Evolutionary conservation across 2,113 vertebrate species (phyloP).

Genomic region (Rhineura floridana): DNA sequence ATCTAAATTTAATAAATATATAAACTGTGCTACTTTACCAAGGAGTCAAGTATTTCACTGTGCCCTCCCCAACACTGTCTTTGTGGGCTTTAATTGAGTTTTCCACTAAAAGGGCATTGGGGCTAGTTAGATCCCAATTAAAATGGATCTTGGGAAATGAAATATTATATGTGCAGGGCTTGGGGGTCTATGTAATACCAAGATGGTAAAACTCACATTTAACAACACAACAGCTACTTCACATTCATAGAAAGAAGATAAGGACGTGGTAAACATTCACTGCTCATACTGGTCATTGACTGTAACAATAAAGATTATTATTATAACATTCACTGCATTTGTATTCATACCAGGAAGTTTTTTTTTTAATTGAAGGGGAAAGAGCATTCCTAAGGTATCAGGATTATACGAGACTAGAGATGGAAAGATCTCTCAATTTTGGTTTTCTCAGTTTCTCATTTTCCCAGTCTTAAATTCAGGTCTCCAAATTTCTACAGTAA

Average conservation of each 20-base stretch:
- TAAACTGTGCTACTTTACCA: not conserved
- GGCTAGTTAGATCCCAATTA: not conserved
- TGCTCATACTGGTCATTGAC: too few species aligned
- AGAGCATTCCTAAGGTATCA: not conserved
- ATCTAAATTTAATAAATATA: not conserved
- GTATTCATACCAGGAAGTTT: not conserved
- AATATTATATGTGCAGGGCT: not conserved
- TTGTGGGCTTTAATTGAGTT: not conserved
- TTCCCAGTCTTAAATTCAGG: too few species aligned
- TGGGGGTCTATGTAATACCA: not conserved
- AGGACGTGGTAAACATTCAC: not conserved
- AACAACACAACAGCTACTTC: not conserved
- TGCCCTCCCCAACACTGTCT: not conserved
- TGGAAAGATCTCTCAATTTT: too few species aligned
- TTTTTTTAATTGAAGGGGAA: not conserved
- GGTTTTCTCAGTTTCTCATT: too few species aligned
- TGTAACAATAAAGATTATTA: too few species aligned
- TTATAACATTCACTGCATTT: too few species aligned
- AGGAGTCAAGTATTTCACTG: not conserved
- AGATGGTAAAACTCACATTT: not conserved
- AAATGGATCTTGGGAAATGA: not conserved
- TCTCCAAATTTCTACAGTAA: too few species aligned
- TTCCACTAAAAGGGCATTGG: not conserved
- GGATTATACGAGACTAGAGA: not conserved
- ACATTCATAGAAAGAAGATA: too few species aligned